Evolutionary conservation across 2,888 invertebrate genomes (phyloP).

Genomic region (Callimorpha dominula): DNA sequence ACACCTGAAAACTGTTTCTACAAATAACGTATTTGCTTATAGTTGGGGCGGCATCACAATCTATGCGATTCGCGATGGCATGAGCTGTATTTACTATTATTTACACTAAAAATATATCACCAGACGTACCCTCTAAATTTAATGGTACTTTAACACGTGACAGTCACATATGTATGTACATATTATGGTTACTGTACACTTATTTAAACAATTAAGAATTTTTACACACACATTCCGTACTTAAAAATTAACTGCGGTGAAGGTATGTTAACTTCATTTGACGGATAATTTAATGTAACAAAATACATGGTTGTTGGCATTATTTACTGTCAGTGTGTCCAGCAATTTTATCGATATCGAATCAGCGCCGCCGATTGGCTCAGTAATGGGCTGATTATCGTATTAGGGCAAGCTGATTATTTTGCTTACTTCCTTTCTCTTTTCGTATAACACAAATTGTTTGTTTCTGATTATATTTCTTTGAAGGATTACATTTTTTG

Average conservation of each 20-base stretch:
- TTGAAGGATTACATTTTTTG: background rate
- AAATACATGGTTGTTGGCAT: slow-evolving; percentile 13
- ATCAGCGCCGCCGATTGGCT: slow-evolving; percentile 68
- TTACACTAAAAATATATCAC: too few species aligned
- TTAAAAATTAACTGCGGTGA: too few species aligned
- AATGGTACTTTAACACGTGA: too few species aligned
- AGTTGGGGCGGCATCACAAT: too few species aligned
- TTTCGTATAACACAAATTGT: slow-evolving; percentile 49
- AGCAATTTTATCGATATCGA: slow-evolving; percentile 58
- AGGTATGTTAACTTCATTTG: background rate
- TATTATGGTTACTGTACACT: background rate
- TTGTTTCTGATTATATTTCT: slow-evolving; percentile 34
- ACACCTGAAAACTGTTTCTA: too few species aligned
- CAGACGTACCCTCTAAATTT: background rate
- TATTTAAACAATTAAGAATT: background rate
- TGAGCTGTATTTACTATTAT: too few species aligned
- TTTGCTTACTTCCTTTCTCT: slow-evolving; percentile 50
- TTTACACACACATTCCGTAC: too few species aligned
- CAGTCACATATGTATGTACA: too few species aligned
- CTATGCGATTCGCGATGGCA: too few species aligned
- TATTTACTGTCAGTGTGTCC: slow-evolving; percentile 52
- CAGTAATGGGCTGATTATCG: slow-evolving; percentile 73
- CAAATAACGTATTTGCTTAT: too few species aligned
- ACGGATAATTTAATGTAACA: background rate
- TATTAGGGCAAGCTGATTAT: slow-evolving; percentile 63